These are phyloP conservation scores for Loriculus beryllinus DNA, from an alignment of 2,797 vertebrate species.

Conservation along the genomic window DNA sequence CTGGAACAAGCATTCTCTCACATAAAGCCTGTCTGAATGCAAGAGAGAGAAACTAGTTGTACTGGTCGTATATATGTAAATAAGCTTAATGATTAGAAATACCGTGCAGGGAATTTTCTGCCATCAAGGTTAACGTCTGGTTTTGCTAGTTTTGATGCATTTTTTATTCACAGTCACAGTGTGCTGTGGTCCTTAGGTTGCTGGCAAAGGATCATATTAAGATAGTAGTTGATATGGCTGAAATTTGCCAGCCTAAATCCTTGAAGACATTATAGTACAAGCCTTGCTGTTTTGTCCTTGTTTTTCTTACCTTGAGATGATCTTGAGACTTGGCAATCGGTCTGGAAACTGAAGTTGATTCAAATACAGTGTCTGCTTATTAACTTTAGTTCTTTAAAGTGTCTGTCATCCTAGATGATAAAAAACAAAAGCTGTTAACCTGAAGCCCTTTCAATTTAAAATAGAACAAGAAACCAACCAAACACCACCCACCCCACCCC, in stretches of 20 bases:
- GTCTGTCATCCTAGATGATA: background rate
- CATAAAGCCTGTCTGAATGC: background rate
- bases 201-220: background rate
- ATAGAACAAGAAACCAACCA: background rate
- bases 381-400: background rate
- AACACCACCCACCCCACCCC: background rate
- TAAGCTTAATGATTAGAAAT: background rate
- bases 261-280: background rate
- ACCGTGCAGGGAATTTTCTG: background rate
- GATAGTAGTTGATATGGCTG: background rate
- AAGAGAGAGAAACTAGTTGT: background rate
- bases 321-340: background rate
- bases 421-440: background rate
- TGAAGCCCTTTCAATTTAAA: background rate
- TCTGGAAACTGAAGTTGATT: background rate
- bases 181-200: background rate
- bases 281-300: background rate
- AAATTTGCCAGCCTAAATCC: background rate
- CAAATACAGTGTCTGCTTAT: background rate
- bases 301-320: background rate
- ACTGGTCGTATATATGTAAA: background rate
- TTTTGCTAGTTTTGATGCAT: background rate
- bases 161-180: background rate
- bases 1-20: background rate
- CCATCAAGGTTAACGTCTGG: background rate